phyloP scores from a whole-genome alignment of 2,113 vertebrate species.

The Raphicerus campestris region DNA sequence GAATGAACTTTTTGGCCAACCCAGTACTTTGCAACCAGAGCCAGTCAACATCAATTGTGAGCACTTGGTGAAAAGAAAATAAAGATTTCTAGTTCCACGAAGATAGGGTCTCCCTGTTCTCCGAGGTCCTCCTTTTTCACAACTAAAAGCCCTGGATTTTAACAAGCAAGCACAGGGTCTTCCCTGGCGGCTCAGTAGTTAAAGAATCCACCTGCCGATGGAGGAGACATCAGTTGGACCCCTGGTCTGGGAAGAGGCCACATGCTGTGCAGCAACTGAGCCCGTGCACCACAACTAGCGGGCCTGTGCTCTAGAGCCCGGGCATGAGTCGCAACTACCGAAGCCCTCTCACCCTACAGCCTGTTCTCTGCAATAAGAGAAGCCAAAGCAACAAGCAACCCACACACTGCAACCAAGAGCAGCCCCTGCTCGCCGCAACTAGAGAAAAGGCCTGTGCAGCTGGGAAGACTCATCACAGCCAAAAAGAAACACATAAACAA shows the following conservation, averaged over 20 bases:
- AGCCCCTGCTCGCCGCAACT: background rate
- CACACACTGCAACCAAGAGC: background rate
- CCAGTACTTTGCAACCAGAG: background rate
- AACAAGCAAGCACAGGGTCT: background rate
- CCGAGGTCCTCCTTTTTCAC: background rate
- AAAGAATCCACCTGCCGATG: background rate
- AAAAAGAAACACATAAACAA: background rate
- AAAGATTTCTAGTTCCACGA: background rate
- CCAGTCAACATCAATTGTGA: background rate
- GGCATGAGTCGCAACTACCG: rapidly evolving
- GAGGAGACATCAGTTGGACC: background rate
- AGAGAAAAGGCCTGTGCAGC: background rate
- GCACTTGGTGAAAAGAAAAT: background rate
- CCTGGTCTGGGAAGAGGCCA: background rate
- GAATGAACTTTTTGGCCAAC: background rate
- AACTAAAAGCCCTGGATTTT: background rate
- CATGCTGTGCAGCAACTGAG: background rate
- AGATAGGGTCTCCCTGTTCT: background rate
- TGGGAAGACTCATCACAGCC: background rate
- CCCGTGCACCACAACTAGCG: too few species aligned
- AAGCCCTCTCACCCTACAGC: background rate
- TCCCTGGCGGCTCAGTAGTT: background rate
- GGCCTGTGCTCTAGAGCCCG: background rate
- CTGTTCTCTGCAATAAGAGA: background rate
- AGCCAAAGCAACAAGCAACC: background rate